Base-by-base conservation (phyloP, 1,140 invertebrate genomes). In the Diuraphis noxia region DNA sequence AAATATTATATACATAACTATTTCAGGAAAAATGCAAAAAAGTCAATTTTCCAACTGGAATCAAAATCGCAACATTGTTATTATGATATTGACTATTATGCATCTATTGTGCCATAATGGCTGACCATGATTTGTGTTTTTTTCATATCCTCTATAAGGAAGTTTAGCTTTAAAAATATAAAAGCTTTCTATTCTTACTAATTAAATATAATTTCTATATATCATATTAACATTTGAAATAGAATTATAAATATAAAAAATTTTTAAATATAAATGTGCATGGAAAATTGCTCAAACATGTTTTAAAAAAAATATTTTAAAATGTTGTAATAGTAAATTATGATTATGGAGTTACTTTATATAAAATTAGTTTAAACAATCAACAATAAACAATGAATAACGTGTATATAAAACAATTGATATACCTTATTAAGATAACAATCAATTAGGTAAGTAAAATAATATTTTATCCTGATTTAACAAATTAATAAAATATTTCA, bases 401-500 rank as follows among this genome's bases (percentile, higher is more conserved):
- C 19, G 21, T 46, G 10, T 46, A 46, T 43, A n/a, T 43, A 43
- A 13, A 43, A 43, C 9, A 9, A 43, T 43, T 43, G 4, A 40
- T 63, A 56, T 40, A 52, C n/a, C n/a, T n/a, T n/a, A 87, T 23
- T 56, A 87, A 56, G 4, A n/a, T 63, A 63, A 88, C 36, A 88
- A 63, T 63, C 49, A 40, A 19, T 63, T 88, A 88, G 2, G 40
- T 88, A 1, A n/a, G 21, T 21, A 38, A 56, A 63, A 25, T 21
- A 21, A 21, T 49, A 40, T 30, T 30, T 40, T 21, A 63, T 30
- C 63, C 13, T 34, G 30, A 25, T 87, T 40, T 88, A 88, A 88
- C 49, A 88, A 87, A 88, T 88, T n/a, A 88, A 88, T 63, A 88
- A 86, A 56, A 88, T 36, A 40, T n/a, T 21, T n/a, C 1, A 88